Evolutionary conservation across 2,113 vertebrate genomes (phyloP).

Genomic region (Syngnathus floridae): DNA sequence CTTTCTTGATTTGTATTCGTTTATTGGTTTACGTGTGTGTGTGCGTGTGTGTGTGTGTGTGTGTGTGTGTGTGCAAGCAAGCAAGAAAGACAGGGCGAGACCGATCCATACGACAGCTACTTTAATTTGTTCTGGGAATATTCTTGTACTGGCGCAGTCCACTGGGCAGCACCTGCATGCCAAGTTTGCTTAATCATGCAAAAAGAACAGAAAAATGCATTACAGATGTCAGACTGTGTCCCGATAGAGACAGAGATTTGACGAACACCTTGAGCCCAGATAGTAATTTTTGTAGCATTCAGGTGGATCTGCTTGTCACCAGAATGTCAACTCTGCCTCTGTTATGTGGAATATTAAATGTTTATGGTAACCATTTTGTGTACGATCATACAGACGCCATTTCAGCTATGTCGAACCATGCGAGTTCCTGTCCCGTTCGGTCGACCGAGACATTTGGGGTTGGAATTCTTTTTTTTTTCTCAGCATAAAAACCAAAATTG

Average conservation of each 20-base stretch:
- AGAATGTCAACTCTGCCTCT: conserved; percentile 20
- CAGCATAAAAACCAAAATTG: too few species aligned
- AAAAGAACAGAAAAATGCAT: conserved; percentile 70
- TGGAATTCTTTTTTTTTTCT: too few species aligned
- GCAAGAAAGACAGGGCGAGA: conserved; percentile 30
- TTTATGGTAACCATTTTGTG: conserved; percentile 11
- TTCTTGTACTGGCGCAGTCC: conserved; percentile 62
- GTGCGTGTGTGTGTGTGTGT: conserved; percentile 1
- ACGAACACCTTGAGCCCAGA: conserved; percentile 65
- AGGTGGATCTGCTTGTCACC: conserved; percentile 36
- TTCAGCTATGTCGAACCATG: neutral
- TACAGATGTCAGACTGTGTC: conserved; percentile 59
- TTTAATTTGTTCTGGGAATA: conserved; percentile 77
- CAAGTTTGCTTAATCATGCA: conserved; percentile 76
- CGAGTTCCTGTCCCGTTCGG: neutral
- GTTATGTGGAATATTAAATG: conserved; percentile 26
- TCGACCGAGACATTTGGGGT: neutral
- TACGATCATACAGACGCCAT: neutral
- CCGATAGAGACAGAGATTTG: conserved; percentile 59
- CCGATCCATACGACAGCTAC: conserved; percentile 65
- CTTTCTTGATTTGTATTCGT: conserved; percentile 15
- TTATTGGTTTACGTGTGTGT: too few species aligned
- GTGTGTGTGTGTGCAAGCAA: conserved; percentile 8
- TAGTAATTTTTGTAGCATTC: conserved; percentile 50
- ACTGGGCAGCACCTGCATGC: conserved; percentile 69